Base-by-base conservation (phyloP, 2,113 vertebrate species). In the Erythrolamprus reginae region DNA sequence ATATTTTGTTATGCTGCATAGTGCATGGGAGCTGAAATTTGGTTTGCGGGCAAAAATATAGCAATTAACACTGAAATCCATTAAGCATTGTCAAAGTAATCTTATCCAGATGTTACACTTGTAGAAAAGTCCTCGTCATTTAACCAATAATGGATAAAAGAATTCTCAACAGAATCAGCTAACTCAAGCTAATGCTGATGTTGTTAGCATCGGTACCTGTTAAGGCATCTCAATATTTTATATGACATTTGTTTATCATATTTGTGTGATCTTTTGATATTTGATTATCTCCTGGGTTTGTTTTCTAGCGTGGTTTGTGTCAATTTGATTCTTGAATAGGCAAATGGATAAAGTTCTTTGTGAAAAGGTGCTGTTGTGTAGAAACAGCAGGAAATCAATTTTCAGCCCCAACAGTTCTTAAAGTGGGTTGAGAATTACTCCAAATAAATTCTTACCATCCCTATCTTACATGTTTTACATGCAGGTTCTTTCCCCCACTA, bases 401-500 rank as follows among this genome's bases (percentile, higher is more conserved):
- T 84, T 28, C 47, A 50, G 13, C 86, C 55, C 42, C 7, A 45
- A 6, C 50, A 26, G 23, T 28, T 45, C 42, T 61, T 55, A 42
- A 47, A 47, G 13, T 65, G 45, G 26, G 1, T 77, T 77, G 61
- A 77, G 1, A 42, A 77, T 9, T 77, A 77, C 21, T 77, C 33
- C 70, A 77, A 42, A 42, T 77, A 77, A 19, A 21, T 38, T 38
- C 17, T 77, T 77, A 38, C 33, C 17, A 38, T 38, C 65, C 28
- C 13, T 17, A 70, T 15, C n/a, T 17, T 33, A 70, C n/a, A 70
- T 33, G 5, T 70, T 70, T 70, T 70, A 33, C n/a, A 70, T 28
- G n/a, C 0, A 70, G 61, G 12, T 61, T n/a, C 10, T n/a, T 58
- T 10, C 6, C 3, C 0, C 4, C 13, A 0, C 12, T 28, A 0